Percentiles rank a stretch among this genome's conserved stretches.
Conservation (phyloP, 2,888 invertebrate genomes). For the Caenorhabditis afra region DNA sequence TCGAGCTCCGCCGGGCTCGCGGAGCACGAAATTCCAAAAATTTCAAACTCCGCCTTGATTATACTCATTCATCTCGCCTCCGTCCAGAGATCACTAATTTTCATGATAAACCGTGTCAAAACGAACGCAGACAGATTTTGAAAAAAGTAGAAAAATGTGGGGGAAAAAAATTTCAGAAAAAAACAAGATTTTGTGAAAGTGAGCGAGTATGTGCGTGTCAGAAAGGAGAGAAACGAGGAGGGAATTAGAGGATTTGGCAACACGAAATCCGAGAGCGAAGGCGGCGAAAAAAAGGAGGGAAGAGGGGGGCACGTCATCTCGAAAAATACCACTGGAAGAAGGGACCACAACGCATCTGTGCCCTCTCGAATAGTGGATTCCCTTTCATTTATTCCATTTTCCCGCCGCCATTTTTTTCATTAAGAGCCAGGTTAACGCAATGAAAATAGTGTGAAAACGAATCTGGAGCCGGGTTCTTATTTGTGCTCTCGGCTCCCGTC, state of each 20-base stretch:
- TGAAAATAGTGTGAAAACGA: not conserved
- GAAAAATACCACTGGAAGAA: constrained; percentile 9
- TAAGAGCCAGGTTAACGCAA: not conserved
- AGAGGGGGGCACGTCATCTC: constrained; percentile 36
- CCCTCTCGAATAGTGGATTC: constrained; percentile 20
- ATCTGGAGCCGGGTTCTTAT: not conserved
- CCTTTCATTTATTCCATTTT: too few species aligned
- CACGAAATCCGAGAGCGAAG: constrained; percentile 28
- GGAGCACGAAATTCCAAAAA: not conserved
- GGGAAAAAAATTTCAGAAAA: not conserved
- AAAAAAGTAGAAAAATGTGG: not conserved
- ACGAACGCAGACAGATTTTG: not conserved
- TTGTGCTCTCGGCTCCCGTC: constrained; percentile 28
- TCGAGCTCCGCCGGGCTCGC: too few species aligned
- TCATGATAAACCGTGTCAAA: not conserved
- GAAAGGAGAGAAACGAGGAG: not conserved
- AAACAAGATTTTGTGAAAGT: not conserved
- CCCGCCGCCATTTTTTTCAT: not conserved
- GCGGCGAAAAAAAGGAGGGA: constrained; percentile 22
- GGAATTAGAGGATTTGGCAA: constrained; percentile 28
- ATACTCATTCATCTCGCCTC: not conserved
- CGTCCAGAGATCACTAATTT: too few species aligned
- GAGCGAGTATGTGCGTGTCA: too few species aligned
- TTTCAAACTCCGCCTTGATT: not conserved
- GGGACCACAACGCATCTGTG: constrained; percentile 34